Evolutionary conservation across 1,140 invertebrate genomes (phyloP).

Genomic region (Gonatopus flavifemur): DNA sequence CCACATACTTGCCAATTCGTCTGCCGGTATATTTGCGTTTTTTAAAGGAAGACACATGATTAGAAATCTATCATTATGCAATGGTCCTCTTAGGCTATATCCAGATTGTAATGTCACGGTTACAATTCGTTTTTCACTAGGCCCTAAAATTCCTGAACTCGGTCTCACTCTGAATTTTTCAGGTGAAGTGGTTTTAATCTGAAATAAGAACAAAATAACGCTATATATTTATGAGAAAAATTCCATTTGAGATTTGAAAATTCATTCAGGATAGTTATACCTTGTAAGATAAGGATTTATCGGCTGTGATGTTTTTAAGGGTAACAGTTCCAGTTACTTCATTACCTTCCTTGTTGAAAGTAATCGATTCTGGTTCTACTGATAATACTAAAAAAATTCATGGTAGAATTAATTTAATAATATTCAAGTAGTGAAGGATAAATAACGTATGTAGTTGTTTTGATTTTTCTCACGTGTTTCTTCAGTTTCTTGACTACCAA

Average conservation of each 20-base stretch:
- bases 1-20: conserved; percentile 65
- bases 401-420: conserved; percentile 4
- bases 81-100: conserved; percentile 58
- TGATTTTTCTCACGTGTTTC: no score
- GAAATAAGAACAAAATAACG: not conserved
- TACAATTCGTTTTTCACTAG: conserved; percentile 56
- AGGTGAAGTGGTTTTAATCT: conserved; percentile 76
- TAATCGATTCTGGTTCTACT: conserved; percentile 62
- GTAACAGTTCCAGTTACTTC: conserved; percentile 67
- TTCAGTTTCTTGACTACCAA: conserved; percentile 43
- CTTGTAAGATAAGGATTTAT: conserved; percentile 73
- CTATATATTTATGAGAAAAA: not conserved
- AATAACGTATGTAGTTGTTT: conserved; percentile 27
- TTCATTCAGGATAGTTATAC: conserved; percentile 47
- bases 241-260: conserved; percentile 5
- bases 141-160: conserved; percentile 72
- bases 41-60: conserved; percentile 67
- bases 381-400: conserved; percentile 49
- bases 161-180: conserved; percentile 90
- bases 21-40: conserved; percentile 46
- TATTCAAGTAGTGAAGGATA: conserved; percentile 26
- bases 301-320: conserved; percentile 66
- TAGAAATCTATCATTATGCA: conserved; percentile 69
- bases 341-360: conserved; percentile 66
- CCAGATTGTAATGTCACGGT: conserved; percentile 61